Evolutionary conservation across 1,140 invertebrate genomes (phyloP), one percentile per base, ranked within the genome.

Genomic region (Drosophila tani): DNA sequence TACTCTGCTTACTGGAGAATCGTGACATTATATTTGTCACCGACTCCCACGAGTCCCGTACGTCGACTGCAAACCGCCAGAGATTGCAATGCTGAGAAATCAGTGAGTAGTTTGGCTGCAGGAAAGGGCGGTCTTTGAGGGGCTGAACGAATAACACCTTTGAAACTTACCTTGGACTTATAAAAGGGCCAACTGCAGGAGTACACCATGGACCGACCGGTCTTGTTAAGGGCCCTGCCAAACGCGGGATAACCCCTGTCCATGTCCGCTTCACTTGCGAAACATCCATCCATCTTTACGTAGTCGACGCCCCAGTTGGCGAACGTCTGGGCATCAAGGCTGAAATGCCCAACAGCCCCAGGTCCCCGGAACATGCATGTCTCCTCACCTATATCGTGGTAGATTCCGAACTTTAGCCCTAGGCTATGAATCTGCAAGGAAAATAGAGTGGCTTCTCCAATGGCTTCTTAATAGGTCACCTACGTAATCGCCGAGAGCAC

Each of bases 121-220:
- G 51, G 3, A 15, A n/a, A 1, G 19, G n/a, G 4, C 8, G 6
- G n/a, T 24, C 35, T 5, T n/a, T 56, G 8, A 40, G 19, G 4
- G 97, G 97, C 96, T 98, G 93, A 21, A 45, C 51, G 2, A 12
- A 17, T n/a, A 1, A 45, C 2, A 27, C 14, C 8, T n/a, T 12
- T 21, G 4, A 32, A 32, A 5, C 40, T 11, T 32, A 58, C 49
- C 15, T 97, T 96, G 71, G 97, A 96, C 93, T 98, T 96, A 92
- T 99, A 98, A 49, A 97, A 97, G 3, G 98, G 98, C 98, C 98
- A 99, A 93, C 97, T 98, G 93, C 99, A 99, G 1, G 98, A 98
- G 93, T 98, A 99, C 19, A 99, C 94, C 96, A 99, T 99, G 27
- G 96, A 53, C 0, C 76, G 67, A 4, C 73, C 80, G 0, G 83